These are phyloP conservation scores for Agonopterix heracliana DNA, from an alignment of 2,888 invertebrate species.

Conservation along the genomic window DNA sequence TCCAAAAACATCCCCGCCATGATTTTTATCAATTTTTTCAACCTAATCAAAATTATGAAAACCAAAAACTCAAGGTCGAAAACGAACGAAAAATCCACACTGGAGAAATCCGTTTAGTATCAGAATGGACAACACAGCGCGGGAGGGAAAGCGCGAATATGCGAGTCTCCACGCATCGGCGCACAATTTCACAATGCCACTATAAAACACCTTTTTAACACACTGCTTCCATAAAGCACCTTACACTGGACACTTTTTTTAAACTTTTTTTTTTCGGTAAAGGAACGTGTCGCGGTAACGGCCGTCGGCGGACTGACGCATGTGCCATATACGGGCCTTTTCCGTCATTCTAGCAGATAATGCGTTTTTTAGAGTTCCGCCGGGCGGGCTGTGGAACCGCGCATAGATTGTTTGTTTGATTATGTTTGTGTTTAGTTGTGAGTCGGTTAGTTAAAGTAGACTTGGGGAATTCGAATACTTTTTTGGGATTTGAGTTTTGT, in stretches of 20 bases:
- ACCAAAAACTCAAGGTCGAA: neutral
- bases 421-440: too few relatives aligned
- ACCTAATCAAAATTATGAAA: too few relatives aligned
- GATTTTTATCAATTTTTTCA: too few relatives aligned
- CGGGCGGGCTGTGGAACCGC: neutral
- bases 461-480: too few relatives aligned
- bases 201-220: neutral
- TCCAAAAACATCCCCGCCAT: too few relatives aligned
- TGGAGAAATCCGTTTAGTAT: slow-evolving; percentile 1
- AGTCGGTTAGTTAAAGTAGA: too few relatives aligned
- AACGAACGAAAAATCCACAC: neutral
- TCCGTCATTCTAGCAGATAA: slow-evolving; percentile 20
- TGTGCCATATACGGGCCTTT: slow-evolving; percentile 5
- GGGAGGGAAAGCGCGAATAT: slow-evolving; percentile 1
- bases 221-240: neutral
- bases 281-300: slow-evolving; percentile 9
- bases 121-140: slow-evolving; percentile 1
- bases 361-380: slow-evolving; percentile 14
- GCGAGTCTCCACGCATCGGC: neutral
- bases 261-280: neutral
- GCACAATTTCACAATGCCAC: neutral
- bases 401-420: neutral
- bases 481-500: too few relatives aligned
- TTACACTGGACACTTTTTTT: slow-evolving; percentile 3
- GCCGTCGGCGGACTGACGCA: slow-evolving; percentile 18